phyloP scores from a whole-genome alignment of 2,113 vertebrate genomes.

The Rhabdomys dilectus region DNA sequence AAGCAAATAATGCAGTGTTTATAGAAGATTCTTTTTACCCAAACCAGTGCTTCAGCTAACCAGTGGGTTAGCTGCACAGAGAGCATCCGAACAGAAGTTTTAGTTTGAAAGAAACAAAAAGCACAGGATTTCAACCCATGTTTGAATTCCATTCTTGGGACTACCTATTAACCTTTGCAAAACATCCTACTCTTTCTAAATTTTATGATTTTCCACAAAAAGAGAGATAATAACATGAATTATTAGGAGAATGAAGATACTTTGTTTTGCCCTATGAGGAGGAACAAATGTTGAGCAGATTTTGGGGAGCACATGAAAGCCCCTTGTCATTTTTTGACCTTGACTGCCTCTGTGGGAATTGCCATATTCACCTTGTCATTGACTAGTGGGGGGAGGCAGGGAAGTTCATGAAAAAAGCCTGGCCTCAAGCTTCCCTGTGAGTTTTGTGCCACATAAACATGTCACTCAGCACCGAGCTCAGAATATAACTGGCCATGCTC shows the following conservation, averaged over 20 bases:
- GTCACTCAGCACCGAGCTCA: not conserved
- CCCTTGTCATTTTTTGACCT: not conserved
- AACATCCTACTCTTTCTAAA: not conserved
- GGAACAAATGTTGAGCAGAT: not conserved
- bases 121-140: not conserved
- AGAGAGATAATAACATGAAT: not conserved
- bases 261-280: not conserved
- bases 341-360: not conserved
- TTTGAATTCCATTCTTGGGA: slow-evolving; percentile 9
- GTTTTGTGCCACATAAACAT: not conserved
- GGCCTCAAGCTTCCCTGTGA: fast-evolving
- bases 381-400: not conserved
- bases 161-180: not conserved
- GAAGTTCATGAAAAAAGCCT: not conserved
- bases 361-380: not conserved
- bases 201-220: not conserved
- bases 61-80: not conserved
- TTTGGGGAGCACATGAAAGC: not conserved
- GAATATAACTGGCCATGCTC: not conserved
- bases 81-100: not conserved
- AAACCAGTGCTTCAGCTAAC: not conserved
- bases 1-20: not conserved
- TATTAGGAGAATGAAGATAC: not conserved
- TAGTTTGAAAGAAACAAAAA: not conserved
- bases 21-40: not conserved